Evolutionary conservation across 2,113 vertebrate species (phyloP), one percentile per base, ranked within the genome.

Genomic region (Quiscalus mexicanus): DNA sequence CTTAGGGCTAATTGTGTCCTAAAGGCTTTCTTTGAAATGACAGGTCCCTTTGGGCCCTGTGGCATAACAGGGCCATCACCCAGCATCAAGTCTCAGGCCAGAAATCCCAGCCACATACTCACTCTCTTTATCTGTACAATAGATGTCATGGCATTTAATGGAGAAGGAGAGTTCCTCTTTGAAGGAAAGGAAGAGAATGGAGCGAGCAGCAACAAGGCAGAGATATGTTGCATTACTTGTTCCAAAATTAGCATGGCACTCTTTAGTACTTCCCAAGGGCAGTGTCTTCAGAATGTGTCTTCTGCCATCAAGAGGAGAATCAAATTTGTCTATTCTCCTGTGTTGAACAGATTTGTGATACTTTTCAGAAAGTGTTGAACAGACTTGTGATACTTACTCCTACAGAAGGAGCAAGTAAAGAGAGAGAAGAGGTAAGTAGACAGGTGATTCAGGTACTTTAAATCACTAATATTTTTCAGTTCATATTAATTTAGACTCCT

Each of bases 241-340:
- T 88, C 39, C 58, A 83, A 93, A 83, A 59, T 2, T 12, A 52
- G 15, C 3, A 9, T 52, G 27, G 4, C 14, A 87, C 1, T 7
- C 10, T 56, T 52, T 58, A 14, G 2, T 70, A 45, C 30, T 75
- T 59, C 23, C 10, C 73, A 64, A 87, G 17, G 64, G 5, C 21
- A 37, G 10, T 39, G 11, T 24, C 14, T 27, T 68, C 15, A 39
- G 47, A 75, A 71, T 0, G 0, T 55, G 20, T 13, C 35, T 73
- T 52, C 70, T 88, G 27, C 16, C 58, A 82, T 23, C 24, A 76
- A 47, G 12, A 82, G 6, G 47, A 39, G 15, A 83, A 75, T 35
- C 10, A 42, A 30, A 79, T 88, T 79, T 82, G 1, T 63, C 60
- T 81, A 1, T 24, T 71, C 5, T 41, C 41, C 41, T 35, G 9